phyloP scores from a whole-genome alignment of 2,888 invertebrate species.

The Teinopalpus imperialis region DNA sequence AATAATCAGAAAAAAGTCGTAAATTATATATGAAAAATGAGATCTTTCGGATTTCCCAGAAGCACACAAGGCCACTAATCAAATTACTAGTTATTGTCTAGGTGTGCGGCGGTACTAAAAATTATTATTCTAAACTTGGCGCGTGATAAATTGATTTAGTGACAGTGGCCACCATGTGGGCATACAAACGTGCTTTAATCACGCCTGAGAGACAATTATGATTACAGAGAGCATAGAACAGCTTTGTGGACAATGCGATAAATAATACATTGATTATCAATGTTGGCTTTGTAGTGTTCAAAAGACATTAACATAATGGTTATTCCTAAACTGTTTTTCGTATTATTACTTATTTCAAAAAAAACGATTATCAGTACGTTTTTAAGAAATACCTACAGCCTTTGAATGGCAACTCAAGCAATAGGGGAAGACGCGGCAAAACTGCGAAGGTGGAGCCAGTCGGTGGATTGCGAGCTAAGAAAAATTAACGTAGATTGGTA shows the following conservation, averaged over 20 bases:
- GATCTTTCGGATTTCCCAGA: slow-evolving; percentile 42
- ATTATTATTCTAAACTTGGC: slow-evolving; percentile 62
- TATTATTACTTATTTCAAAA: no score
- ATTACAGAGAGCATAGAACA: slow-evolving; percentile 35
- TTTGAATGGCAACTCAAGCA: no score
- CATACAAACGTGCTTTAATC: slow-evolving; percentile 61
- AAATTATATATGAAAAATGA: slow-evolving; percentile 22
- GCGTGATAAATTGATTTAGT: slow-evolving; percentile 70
- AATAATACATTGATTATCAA: slow-evolving; percentile 20
- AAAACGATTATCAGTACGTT: no score
- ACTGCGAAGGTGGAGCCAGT: no score
- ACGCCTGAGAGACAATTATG: slow-evolving; percentile 53
- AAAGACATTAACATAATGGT: slow-evolving; percentile 9
- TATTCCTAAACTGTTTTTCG: no score
- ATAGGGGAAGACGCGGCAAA: no score
- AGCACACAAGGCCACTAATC: slow-evolving; percentile 47
- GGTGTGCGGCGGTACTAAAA: slow-evolving; percentile 56
- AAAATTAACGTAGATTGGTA: no score
- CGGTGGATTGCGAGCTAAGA: no score
- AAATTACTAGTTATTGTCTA: slow-evolving; percentile 62
- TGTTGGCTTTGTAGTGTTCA: slow-evolving; percentile 10
- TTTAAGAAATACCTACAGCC: no score
- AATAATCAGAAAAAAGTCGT: slow-evolving; percentile 10
- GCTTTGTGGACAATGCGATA: slow-evolving; percentile 18
- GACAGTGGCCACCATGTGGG: slow-evolving; percentile 53